Evolutionary conservation across 1,140 invertebrate species (phyloP).

Genomic region (Procambarus virginalis): DNA sequence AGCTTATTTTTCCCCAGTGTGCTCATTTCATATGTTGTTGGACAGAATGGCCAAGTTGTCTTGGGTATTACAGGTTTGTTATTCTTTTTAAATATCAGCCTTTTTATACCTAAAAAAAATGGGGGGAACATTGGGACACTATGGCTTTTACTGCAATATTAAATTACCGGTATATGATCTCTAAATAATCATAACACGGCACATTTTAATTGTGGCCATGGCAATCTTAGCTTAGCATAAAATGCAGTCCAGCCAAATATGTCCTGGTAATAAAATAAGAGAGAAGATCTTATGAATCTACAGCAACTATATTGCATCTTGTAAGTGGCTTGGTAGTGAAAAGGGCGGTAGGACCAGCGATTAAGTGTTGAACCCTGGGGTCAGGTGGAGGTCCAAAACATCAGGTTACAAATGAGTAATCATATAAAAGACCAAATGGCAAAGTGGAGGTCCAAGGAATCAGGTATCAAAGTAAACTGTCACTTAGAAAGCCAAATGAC

Average conservation of each 20-base stretch:
- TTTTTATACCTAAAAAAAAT: slow-evolving; percentile 31
- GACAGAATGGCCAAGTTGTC: slow-evolving; percentile 44
- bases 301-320: slow-evolving; percentile 24
- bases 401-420: slow-evolving; percentile 2
- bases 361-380: slow-evolving; percentile 7
- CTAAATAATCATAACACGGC: background rate
- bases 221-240: slow-evolving; percentile 2
- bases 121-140: background rate
- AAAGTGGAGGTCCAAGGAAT: background rate
- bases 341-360: slow-evolving; percentile 30
- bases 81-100: slow-evolving; percentile 5
- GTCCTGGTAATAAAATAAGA: slow-evolving; percentile 29
- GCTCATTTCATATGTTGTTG: slow-evolving; percentile 57
- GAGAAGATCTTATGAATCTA: slow-evolving; percentile 30
- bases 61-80: slow-evolving; percentile 20
- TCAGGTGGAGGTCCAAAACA: slow-evolving; percentile 25
- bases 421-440: background rate
- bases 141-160: slow-evolving; percentile 6
- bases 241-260: background rate
- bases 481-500: slow-evolving; percentile 1
- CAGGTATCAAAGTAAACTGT: slow-evolving; percentile 1
- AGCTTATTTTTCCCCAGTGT: slow-evolving; percentile 61
- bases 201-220: slow-evolving; percentile 16
- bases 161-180: background rate
- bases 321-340: slow-evolving; percentile 31